A percentile compares a stretch with the other conserved stretches of the same genome.
phyloP scores from a whole-genome alignment of 2,797 vertebrate genomes.

The Yasuhikotakia modesta region DNA sequence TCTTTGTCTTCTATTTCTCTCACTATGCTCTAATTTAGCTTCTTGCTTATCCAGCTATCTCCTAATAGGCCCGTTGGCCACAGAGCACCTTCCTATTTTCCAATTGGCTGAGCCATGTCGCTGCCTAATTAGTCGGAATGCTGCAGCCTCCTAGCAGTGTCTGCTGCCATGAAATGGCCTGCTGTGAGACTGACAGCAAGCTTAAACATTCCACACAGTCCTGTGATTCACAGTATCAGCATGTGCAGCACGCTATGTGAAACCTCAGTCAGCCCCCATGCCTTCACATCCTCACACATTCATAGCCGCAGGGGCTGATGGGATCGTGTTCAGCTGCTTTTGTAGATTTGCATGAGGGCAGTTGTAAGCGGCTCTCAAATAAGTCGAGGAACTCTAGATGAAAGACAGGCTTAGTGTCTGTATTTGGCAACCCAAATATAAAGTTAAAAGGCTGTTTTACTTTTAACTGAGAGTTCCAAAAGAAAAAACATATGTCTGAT shows the following conservation, averaged over 20 bases:
- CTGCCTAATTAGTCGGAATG: constrained; percentile 77
- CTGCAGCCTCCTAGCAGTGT: constrained; percentile 59
- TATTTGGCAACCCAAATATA: background rate
- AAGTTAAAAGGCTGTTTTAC: constrained; percentile 5
- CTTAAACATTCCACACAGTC: constrained; percentile 30
- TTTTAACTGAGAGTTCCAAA: background rate
- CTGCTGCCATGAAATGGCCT: constrained; percentile 61
- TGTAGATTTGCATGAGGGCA: constrained; percentile 37
- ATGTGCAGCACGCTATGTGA: constrained; percentile 11
- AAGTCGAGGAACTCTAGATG: constrained; percentile 46
- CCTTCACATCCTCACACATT: constrained; percentile 38
- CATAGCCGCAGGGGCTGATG: constrained; percentile 45
- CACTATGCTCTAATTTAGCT: constrained; percentile 62
- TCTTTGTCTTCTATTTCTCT: constrained; percentile 42
- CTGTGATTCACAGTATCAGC: constrained; percentile 35
- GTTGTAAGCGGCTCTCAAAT: constrained; percentile 49
- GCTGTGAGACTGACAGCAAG: constrained; percentile 50
- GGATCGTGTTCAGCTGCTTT: constrained; percentile 35
- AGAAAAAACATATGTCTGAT: background rate
- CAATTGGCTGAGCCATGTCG: constrained; percentile 73
- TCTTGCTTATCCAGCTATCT: constrained; percentile 60
- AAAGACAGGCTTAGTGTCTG: constrained; percentile 33
- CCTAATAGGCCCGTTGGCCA: constrained; percentile 71
- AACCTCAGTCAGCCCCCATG: constrained; percentile 21
- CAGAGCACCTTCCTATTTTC: constrained; percentile 74